Percentiles rank a stretch among this genome's conserved stretches.
phyloP scores from a whole-genome alignment of 2,113 vertebrate species.

The Jaculus jaculus region DNA sequence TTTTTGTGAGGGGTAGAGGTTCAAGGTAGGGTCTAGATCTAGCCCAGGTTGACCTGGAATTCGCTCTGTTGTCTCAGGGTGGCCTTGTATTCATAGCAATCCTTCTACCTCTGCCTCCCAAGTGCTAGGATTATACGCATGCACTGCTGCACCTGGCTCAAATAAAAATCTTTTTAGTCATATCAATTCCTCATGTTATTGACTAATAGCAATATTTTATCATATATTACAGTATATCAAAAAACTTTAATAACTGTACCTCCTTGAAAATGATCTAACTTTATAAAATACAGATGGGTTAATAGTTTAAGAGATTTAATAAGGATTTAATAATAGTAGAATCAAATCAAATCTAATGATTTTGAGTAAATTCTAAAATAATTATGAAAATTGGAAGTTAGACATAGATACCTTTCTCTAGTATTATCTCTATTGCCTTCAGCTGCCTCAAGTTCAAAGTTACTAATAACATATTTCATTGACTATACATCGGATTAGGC shows the following conservation, averaged over 20 bases:
- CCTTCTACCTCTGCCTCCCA: too few relatives aligned
- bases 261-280: background rate
- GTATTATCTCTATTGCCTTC: background rate
- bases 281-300: background rate
- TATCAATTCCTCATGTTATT: background rate
- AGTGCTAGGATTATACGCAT: too few relatives aligned
- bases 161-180: background rate
- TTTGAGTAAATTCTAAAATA: background rate
- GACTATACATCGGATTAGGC: background rate
- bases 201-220: background rate
- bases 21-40: too few relatives aligned
- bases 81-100: too few relatives aligned
- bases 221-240: constrained; percentile 17
- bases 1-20: too few relatives aligned
- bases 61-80: too few relatives aligned
- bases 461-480: background rate
- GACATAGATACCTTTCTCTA: background rate
- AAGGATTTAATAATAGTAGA: background rate
- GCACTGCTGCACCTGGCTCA: too few relatives aligned
- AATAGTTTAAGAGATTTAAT: background rate
- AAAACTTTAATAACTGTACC: background rate
- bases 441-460: background rate
- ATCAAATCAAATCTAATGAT: background rate
- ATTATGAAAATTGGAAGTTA: background rate
- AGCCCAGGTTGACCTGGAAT: too few relatives aligned